phyloP scores from a whole-genome alignment of 2,797 vertebrate genomes.

The Champsocephalus gunnari region DNA sequence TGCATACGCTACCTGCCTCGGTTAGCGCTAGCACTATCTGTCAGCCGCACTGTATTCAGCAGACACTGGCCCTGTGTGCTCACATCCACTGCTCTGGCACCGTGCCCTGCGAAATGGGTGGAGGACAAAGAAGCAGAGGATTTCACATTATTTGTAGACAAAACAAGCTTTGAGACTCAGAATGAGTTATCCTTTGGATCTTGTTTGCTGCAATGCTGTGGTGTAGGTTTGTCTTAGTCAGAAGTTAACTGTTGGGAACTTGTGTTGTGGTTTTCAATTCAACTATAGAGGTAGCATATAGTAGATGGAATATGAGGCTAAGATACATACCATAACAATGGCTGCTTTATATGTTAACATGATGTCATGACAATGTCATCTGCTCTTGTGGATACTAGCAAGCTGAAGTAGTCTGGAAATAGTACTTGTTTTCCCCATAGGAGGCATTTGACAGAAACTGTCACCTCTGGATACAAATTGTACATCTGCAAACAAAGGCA shows the following conservation, averaged over 20 bases:
- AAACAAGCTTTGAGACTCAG: constrained; percentile 75
- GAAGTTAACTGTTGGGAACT: constrained; percentile 44
- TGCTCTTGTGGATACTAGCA: constrained; percentile 26
- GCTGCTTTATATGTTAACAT: constrained; percentile 69
- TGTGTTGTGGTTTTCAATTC: constrained; percentile 37
- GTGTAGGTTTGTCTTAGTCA: constrained; percentile 46
- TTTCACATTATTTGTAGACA: constrained; percentile 77
- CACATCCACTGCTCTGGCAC: constrained; percentile 63
- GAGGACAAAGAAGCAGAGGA: constrained; percentile 68
- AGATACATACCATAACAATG: constrained; percentile 66
- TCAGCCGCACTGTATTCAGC: constrained; percentile 49
- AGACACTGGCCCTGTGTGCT: constrained; percentile 68
- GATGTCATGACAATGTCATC: constrained; percentile 72
- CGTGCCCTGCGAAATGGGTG: constrained; percentile 53
- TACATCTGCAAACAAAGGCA: constrained; percentile 56
- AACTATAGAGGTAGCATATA: constrained; percentile 15
- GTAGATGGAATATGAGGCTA: constrained; percentile 27
- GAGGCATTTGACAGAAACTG: constrained; percentile 58
- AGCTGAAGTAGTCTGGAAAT: constrained; percentile 44
- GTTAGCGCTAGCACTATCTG: constrained; percentile 52
- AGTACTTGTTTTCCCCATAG: constrained; percentile 26
- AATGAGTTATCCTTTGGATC: constrained; percentile 61
- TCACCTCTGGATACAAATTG: constrained; percentile 58
- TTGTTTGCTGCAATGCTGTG: constrained; percentile 39
- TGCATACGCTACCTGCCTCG: constrained; percentile 58